Base-by-base conservation (phyloP, 2,797 vertebrate species). In the Oryzias dopingdopingensis region DNA sequence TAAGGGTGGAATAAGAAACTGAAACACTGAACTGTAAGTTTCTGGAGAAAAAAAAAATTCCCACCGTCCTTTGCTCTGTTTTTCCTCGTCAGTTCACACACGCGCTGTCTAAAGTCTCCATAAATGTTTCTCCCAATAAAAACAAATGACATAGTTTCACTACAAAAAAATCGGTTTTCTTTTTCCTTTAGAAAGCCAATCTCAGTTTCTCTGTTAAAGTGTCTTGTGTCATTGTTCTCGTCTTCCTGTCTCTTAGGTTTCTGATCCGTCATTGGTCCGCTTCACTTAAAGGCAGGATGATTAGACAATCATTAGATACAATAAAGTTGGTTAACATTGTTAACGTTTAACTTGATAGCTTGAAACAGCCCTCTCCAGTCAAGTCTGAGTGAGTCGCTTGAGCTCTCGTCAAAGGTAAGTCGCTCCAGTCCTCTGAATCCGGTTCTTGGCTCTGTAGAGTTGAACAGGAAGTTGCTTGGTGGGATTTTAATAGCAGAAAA, bases 291-390 rank as follows among this genome's bases (percentile, higher is more conserved):
- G 75, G 82, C 62, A 50, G 84, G 83, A 63, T 86, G 86, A 89
- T 91, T 92, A 86, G 92, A 89, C 89, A 93, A 94, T 93, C 84
- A 94, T 92, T 94, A 93, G 86, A 89, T 90, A 73, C 92, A 91
- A 93, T 94, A 93, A 93, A 86, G 26, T 41, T 70, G 76, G 92
- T 93, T 93, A 93, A 92, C 74, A 83, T 91, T 94, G 92, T 93
- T 93, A 93, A 92, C 74, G 83, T 92, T 94, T 93, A 81, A 92
- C 93, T 72, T 83, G 70, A 60, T 45, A 70, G 78, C 76, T 84
- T 84, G 85, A 60, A 62, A 67, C 67, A 73, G 51, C 47, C 68
- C 44, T 15, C 57, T 72, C 82, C 69, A 32, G 45, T 70, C 59
- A 59, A 73, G 56, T 70, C 56, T 56, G 44, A 79, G 75, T 72